Evolutionary conservation across 2,113 vertebrate species (phyloP).

Genomic region (Fulica atra): DNA sequence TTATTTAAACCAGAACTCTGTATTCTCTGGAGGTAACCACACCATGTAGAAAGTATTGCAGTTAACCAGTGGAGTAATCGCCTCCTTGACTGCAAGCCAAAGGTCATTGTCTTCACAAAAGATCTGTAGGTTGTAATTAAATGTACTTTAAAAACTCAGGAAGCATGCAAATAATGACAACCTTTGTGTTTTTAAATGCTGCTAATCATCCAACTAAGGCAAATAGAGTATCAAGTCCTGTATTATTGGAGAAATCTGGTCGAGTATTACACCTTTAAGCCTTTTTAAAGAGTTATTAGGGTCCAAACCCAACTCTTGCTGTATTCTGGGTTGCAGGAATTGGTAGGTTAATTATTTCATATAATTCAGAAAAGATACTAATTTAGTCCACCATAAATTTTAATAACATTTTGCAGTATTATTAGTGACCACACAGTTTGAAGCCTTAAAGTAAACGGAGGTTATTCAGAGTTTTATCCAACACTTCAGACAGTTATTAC

Average conservation of each 20-base stretch:
- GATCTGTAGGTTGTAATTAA: constrained; percentile 28
- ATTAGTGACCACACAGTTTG: neutral
- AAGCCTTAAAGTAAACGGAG: constrained; percentile 14
- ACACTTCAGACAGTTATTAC: constrained; percentile 26
- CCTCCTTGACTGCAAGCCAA: neutral
- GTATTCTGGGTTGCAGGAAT: neutral
- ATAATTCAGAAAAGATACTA: constrained; percentile 9
- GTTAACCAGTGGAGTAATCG: neutral
- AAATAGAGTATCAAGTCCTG: neutral
- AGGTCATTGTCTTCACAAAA: constrained; percentile 14
- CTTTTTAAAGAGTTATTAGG: neutral
- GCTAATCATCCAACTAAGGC: constrained; percentile 1
- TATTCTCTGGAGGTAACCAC: neutral
- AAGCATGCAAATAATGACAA: constrained; percentile 14
- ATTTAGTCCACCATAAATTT: constrained; percentile 31
- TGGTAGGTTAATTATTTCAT: constrained; percentile 32
- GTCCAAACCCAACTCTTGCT: neutral
- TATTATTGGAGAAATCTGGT: neutral
- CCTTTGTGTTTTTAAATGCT: neutral
- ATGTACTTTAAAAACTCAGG: neutral
- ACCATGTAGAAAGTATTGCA: neutral
- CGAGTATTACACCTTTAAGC: neutral
- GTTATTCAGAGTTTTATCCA: constrained; percentile 27
- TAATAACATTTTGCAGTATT: neutral
- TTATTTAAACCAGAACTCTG: neutral